phyloP scores from a whole-genome alignment of 1,140 invertebrate species.

The Amphibalanus amphitrite region DNA sequence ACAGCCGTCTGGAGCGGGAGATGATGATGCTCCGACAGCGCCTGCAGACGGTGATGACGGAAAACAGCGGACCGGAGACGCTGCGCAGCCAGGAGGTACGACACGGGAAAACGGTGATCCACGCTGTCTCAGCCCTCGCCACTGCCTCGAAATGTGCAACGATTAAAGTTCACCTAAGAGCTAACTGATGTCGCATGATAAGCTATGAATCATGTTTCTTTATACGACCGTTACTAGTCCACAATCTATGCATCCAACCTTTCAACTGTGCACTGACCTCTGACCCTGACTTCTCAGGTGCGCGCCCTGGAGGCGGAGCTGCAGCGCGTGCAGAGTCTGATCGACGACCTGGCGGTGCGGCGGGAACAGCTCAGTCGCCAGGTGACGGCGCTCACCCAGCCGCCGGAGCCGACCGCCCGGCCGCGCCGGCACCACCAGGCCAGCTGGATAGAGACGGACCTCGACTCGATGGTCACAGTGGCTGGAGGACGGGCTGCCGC shows the following conservation, averaged over 20 bases:
- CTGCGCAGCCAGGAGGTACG: conserved; percentile 8
- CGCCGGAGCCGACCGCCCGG: conserved; percentile 24
- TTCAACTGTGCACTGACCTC: too few species aligned
- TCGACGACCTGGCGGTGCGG: conserved; percentile 63
- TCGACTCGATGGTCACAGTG: conserved; percentile 53
- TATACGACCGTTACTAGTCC: too few species aligned
- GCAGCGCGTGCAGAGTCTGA: conserved; percentile 57
- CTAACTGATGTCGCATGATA: too few species aligned
- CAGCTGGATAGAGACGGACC: conserved; percentile 76
- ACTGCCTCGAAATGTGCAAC: too few species aligned
- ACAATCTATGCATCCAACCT: too few species aligned
- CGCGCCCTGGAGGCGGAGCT: conserved; percentile 54
- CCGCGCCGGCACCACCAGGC: conserved; percentile 24
- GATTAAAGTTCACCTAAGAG: too few species aligned
- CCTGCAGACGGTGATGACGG: conserved; percentile 40
- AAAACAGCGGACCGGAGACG: conserved; percentile 21
- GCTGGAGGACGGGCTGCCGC: conserved; percentile 33
- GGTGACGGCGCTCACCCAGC: conserved; percentile 15
- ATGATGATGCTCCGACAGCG: conserved; percentile 61
- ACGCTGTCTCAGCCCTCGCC: too few species aligned
- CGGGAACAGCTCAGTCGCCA: conserved; percentile 34
- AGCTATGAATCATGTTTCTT: too few species aligned
- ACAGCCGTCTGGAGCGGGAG: conserved; percentile 70
- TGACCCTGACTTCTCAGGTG: conserved; percentile 15
- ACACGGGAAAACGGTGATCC: too few species aligned